phyloP scores from a whole-genome alignment of 2,888 invertebrate genomes.

The Stomorhina lunata region DNA sequence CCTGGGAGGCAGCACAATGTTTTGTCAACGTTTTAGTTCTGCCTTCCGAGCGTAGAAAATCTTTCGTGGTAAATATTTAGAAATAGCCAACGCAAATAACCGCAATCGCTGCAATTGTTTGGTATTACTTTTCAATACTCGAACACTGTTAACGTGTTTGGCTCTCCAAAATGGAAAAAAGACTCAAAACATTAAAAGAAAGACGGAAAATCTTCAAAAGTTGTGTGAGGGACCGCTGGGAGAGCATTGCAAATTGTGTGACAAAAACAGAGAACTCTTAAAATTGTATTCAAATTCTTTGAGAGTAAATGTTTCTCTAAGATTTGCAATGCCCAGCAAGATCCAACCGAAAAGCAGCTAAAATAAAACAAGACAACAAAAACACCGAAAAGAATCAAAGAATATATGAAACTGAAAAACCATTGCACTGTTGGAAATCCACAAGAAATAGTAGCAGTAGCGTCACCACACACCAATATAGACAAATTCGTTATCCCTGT shows the following conservation, averaged over 20 bases:
- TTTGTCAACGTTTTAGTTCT: conserved; percentile 62
- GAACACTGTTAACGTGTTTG: not conserved
- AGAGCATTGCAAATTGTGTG: conserved; percentile 65
- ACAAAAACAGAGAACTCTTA: conserved; percentile 41
- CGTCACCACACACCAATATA: conserved; percentile 70
- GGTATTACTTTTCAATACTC: not conserved
- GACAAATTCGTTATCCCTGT: conserved; percentile 31
- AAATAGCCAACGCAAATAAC: conserved; percentile 60
- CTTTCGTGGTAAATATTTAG: conserved; percentile 67
- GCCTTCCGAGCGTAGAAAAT: conserved; percentile 59
- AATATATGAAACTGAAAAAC: conserved; percentile 5
- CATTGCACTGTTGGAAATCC: conserved; percentile 66
- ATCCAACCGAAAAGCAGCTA: conserved; percentile 65
- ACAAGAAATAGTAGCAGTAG: conserved; percentile 69
- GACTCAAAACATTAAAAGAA: not conserved
- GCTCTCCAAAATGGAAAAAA: not conserved
- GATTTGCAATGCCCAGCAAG: conserved; percentile 58
- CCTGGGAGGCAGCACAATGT: conserved; percentile 18
- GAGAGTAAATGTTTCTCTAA: not conserved
- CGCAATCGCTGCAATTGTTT: conserved; percentile 54
- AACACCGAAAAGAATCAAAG: not conserved
- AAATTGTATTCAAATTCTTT: not conserved
- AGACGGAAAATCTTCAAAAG: conserved; percentile 20
- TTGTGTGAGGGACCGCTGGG: conserved; percentile 38
- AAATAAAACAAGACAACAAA: conserved; percentile 26